Percentiles rank a stretch among this genome's conserved stretches.
Evolutionary conservation across 1,140 invertebrate genomes (phyloP).

Genomic region (Bombus sibiricus): DNA sequence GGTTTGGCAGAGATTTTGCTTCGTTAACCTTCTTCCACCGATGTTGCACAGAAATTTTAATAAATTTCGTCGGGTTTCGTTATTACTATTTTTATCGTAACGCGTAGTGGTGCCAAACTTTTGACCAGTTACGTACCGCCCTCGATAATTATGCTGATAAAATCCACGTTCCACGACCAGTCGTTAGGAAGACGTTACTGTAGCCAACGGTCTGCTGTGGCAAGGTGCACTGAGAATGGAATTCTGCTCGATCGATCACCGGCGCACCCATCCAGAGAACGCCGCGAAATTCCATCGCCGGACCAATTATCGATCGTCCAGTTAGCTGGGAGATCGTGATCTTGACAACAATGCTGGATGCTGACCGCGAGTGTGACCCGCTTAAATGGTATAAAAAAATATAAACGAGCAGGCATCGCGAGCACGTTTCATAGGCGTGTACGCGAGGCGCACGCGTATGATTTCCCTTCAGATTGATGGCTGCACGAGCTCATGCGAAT

Average conservation of each 20-base stretch:
- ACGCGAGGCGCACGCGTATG: no score
- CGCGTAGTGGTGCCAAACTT: neutral
- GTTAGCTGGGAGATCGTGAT: neutral
- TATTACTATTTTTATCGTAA: no score
- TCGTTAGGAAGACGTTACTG: neutral
- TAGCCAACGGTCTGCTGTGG: neutral
- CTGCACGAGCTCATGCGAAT: neutral
- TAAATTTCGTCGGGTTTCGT: no score
- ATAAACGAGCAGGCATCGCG: neutral
- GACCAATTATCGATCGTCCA: constrained; percentile 10
- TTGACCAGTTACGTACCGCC: neutral
- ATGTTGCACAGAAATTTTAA: no score
- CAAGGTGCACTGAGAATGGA: neutral
- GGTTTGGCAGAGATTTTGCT: no score
- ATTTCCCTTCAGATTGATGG: neutral
- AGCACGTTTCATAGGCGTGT: neutral
- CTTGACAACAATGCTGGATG: neutral
- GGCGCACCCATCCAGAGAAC: neutral
- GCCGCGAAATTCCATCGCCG: neutral
- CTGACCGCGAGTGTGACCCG: neutral
- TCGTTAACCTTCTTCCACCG: no score
- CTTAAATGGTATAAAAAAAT: no score
- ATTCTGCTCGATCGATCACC: constrained; percentile 26
- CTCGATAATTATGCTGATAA: neutral
- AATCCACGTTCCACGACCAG: neutral